Conservation (phyloP, 2,113 vertebrate genomes). For the Myotis brandtii region DNA sequence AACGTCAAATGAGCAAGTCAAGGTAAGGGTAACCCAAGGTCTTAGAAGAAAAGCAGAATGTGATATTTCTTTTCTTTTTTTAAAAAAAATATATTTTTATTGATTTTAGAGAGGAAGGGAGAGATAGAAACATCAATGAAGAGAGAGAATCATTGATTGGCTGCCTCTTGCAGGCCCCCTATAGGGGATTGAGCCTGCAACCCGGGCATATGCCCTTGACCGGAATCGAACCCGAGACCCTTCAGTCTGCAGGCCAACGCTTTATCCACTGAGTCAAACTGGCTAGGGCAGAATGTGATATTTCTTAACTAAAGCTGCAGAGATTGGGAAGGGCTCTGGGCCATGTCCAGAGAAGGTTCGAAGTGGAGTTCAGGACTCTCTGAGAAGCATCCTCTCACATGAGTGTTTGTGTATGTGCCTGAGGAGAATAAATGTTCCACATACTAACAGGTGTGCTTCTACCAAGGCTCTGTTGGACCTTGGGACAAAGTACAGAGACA, state of each 20-base stretch:
- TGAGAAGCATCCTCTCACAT: neutral
- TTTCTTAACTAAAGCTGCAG: neutral
- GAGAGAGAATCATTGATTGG: no score
- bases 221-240: no score
- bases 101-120: no score
- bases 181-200: no score
- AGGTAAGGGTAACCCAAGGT: conserved; percentile 88
- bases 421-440: neutral
- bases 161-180: no score
- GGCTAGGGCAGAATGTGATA: neutral
- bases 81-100: no score
- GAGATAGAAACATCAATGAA: no score
- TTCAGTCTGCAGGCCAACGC: no score
- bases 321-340: neutral
- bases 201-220: no score
- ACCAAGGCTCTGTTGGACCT: neutral
- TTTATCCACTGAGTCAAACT: no score
- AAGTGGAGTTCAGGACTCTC: neutral
- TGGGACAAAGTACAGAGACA: neutral
- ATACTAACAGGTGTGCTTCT: neutral
- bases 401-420: no score
- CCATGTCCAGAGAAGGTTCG: neutral
- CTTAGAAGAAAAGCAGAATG: neutral
- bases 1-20: conserved; percentile 99
- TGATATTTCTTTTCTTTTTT: no score